These are phyloP conservation scores for Mechanitis messenoides DNA, from an alignment of 2,888 invertebrate species.

Conservation along the genomic window DNA sequence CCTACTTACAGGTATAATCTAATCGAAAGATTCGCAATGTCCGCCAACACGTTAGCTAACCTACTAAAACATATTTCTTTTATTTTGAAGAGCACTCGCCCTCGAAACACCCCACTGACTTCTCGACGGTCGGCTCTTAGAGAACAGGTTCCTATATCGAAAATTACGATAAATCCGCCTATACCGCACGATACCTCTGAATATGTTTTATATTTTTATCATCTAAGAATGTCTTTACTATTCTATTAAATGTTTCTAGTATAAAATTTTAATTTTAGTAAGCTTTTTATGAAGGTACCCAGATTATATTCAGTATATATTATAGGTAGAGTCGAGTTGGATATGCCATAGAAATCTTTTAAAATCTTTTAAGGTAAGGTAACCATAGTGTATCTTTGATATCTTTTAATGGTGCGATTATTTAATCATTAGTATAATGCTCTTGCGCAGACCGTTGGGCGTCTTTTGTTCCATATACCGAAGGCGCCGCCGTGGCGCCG, in stretches of 20 bases:
- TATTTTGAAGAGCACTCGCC: constrained; percentile 64
- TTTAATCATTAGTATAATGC: constrained; percentile 29
- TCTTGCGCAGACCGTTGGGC: constrained; percentile 49
- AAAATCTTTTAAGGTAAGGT: no score
- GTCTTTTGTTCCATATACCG: constrained; percentile 40
- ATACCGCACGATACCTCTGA: constrained; percentile 50
- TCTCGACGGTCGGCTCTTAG: constrained; percentile 45
- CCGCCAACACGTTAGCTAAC: constrained; percentile 74
- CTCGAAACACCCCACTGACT: constrained; percentile 45
- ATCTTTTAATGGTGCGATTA: constrained; percentile 9
- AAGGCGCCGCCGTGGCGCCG: constrained; percentile 42
- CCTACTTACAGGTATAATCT: constrained; percentile 57
- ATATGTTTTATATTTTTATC: constrained; percentile 41
- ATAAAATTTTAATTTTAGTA: no score
- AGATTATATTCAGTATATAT: not conserved
- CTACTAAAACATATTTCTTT: constrained; percentile 77
- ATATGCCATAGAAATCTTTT: no score
- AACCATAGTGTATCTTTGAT: no score
- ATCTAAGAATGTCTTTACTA: no score
- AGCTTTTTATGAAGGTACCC: not conserved
- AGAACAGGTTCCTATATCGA: constrained; percentile 68
- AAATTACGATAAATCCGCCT: constrained; percentile 62
- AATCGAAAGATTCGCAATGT: constrained; percentile 54
- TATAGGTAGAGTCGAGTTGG: not conserved
- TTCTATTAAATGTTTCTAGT: no score